Percentiles rank a stretch among this genome's conserved stretches.
Evolutionary conservation across 2,113 vertebrate genomes (phyloP).

Genomic region (Nibea albiflora): DNA sequence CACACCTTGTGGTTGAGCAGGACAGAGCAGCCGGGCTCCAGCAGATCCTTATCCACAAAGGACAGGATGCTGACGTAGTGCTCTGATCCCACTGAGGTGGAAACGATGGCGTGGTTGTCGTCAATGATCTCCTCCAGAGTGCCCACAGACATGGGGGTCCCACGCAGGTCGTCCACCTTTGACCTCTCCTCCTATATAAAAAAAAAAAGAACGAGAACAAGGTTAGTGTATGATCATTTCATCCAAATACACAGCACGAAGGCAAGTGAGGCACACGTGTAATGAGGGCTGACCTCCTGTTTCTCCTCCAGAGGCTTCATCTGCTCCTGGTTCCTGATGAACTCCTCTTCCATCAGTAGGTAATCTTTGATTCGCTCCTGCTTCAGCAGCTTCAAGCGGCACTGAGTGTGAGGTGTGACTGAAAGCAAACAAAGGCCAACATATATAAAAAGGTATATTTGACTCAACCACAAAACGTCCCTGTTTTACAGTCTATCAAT

Average conservation of each 20-base stretch:
- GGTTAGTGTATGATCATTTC: neutral
- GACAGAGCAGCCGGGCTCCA: slow-evolving; percentile 97
- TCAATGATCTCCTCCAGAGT: slow-evolving; percentile 99
- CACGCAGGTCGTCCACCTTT: slow-evolving; percentile 97
- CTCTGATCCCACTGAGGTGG: slow-evolving; percentile 97
- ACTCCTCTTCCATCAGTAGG: slow-evolving; percentile 98
- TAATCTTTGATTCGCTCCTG: slow-evolving; percentile 98
- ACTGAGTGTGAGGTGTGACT: slow-evolving; percentile 99
- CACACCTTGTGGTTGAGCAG: slow-evolving; percentile 97
- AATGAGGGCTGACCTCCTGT: slow-evolving; percentile 88
- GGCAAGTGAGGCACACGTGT: accelerated
- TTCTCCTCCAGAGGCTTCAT: slow-evolving; percentile 99
- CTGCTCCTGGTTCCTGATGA: slow-evolving; percentile 98
- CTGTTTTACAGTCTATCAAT: neutral
- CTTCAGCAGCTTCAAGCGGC: slow-evolving; percentile 95
- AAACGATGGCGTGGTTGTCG: slow-evolving; percentile 98
- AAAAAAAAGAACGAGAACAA: neutral
- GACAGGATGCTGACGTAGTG: slow-evolving; percentile 99
- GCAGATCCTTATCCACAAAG: slow-evolving; percentile 97
- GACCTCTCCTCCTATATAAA: slow-evolving; percentile 93
- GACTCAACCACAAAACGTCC: neutral
- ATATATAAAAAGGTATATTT: accelerated
- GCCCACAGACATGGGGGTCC: slow-evolving; percentile 97
- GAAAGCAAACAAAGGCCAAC: slow-evolving; percentile 2
- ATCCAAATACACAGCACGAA: neutral